Conservation (phyloP, 2,797 vertebrate genomes). For the Danio aesculapii region DNA sequence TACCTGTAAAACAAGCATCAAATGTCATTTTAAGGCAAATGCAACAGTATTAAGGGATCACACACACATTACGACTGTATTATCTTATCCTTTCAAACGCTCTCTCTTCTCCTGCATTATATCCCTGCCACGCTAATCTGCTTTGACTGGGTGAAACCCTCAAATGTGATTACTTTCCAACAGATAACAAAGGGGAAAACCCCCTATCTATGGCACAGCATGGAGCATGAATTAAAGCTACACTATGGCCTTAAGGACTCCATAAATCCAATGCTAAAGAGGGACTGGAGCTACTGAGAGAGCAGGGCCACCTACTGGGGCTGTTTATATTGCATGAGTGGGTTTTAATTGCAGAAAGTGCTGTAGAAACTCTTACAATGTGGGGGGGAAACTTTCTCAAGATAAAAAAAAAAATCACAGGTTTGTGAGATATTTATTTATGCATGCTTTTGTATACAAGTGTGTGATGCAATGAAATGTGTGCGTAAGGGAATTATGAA, state of each 20-base stretch:
- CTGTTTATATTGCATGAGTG: constrained; percentile 45
- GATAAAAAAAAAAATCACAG: not conserved
- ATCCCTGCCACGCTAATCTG: constrained; percentile 72
- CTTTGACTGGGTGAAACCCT: constrained; percentile 73
- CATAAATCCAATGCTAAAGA: constrained; percentile 58
- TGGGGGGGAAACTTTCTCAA: not conserved
- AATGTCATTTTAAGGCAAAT: constrained; percentile 9
- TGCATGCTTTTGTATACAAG: rapidly evolving
- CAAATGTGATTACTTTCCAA: constrained; percentile 79
- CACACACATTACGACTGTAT: constrained; percentile 64
- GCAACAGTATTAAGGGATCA: constrained; percentile 53
- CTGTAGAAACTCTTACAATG: not conserved
- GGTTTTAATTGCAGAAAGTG: constrained; percentile 11
- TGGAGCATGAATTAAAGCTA: constrained; percentile 75
- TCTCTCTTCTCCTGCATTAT: constrained; percentile 63
- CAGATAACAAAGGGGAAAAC: constrained; percentile 72
- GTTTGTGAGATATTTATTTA: not conserved
- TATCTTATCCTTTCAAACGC: constrained; percentile 66
- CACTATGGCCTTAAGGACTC: constrained; percentile 74
- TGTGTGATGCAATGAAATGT: not conserved
- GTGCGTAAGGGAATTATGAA: too few relatives aligned
- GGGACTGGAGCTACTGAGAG: constrained; percentile 64
- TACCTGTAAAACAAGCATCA: not conserved
- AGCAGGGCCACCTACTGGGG: constrained; percentile 82
- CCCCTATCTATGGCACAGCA: constrained; percentile 70